These are phyloP conservation scores for Andrena bucephala DNA, from an alignment of 2,888 invertebrate species.

Conservation along the genomic window DNA sequence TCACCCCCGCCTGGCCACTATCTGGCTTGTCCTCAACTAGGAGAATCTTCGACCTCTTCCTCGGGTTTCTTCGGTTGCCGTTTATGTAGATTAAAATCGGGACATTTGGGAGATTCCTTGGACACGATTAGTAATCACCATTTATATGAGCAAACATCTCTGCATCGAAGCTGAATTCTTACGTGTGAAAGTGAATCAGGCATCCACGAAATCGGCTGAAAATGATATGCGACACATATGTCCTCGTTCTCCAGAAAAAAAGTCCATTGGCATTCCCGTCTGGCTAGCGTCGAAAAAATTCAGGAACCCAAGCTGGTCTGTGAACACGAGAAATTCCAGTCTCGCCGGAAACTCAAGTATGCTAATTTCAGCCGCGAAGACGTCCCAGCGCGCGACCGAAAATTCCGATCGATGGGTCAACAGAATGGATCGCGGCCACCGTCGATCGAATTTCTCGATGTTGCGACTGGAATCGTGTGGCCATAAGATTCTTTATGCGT, in stretches of 20 bases:
- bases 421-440: constrained; percentile 21
- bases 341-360: constrained; percentile 27
- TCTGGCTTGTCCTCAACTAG: not conserved
- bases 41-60: not conserved
- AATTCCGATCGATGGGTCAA: constrained; percentile 25
- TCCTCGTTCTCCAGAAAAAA: not conserved
- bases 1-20: constrained; percentile 28
- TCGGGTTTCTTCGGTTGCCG: too few relatives aligned
- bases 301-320: not conserved
- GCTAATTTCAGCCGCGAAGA: constrained; percentile 22
- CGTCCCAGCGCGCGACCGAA: constrained; percentile 1
- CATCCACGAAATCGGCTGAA: not conserved
- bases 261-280: not conserved
- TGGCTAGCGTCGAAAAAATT: not conserved
- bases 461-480: not conserved
- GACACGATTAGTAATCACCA: too few relatives aligned
- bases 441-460: not conserved
- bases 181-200: not conserved
- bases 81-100: constrained; percentile 4
- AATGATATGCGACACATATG: not conserved
- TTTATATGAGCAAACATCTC: not conserved
- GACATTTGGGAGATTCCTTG: not conserved
- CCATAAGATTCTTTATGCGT: too few relatives aligned
- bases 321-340: not conserved
- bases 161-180: not conserved